Base-by-base conservation (phyloP, 2,888 invertebrate genomes). In the Esperia sulphurella region DNA sequence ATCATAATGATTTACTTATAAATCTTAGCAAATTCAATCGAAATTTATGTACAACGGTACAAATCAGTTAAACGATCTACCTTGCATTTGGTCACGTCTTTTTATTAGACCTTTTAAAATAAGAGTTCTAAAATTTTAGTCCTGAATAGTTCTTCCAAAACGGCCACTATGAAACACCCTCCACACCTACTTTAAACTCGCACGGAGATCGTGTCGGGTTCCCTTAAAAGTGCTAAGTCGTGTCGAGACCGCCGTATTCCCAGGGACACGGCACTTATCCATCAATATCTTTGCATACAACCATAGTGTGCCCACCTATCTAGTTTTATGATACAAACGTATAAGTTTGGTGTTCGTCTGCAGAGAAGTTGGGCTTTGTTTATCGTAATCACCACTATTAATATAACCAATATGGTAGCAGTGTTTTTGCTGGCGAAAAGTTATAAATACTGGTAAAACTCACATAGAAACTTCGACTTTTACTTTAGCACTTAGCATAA, bases 211-310 rank as follows among this genome's bases (percentile, higher is more conserved):
- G 50, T 50, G 53, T 62, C 55, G 53, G 59, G 66, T 70, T 69
- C 73, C 76, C 78, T 79, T 79, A 79, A 85, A 83, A 90, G 90
- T 90, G 90, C 88, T 83, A 87, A 87, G 85, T 76, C 90, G 82
- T 90, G 90, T 90, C 55, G 90, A 73, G 90, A 83, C 84, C 71
- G 52, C 41, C 37, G 60, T 77, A 85, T 86, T 90, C 89, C 90
- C 83, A 57, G 73, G 78, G 80, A 74, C 68, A 74, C 68, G 66
- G 52, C 71, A 67, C 81, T 78, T 86, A 90, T 89, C 90, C 90
- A 88, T 90, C 90, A 90, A 90, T 90, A 90, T 82, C 80, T 86
- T 87, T 87, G 87, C 88, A 89, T 89, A 86, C 66, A 61, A 63
- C 56, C 46, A 9, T 4, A n/a, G 48, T 43, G 14, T 45, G 41